Conservation (phyloP, 2,797 vertebrate genomes). For the Pseudochirops cupreus region DNA sequence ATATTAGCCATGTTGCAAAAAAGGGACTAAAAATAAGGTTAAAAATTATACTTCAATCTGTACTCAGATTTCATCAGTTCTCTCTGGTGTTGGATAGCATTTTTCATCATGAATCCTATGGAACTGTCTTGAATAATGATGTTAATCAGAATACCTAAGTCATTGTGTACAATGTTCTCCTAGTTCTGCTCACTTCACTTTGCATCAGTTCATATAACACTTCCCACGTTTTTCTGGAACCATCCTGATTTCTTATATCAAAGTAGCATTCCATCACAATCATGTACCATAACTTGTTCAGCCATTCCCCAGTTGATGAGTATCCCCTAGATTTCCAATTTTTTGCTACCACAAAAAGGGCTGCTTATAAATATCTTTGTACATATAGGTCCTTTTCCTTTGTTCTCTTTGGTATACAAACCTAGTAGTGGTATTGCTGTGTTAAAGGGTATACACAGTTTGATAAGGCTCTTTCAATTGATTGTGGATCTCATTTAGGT, state of each 20-base stretch:
- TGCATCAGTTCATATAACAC: neutral
- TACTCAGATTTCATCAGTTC: neutral
- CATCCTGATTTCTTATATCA: neutral
- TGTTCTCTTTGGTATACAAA: neutral
- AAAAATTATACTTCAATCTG: neutral
- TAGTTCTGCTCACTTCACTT: neutral
- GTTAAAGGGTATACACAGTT: neutral
- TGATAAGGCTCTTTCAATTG: neutral
- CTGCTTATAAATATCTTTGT: neutral
- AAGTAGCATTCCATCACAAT: neutral
- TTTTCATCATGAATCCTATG: neutral
- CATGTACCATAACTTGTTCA: neutral
- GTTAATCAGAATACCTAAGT: neutral
- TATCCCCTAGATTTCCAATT: neutral
- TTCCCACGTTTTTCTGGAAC: neutral
- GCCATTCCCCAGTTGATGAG: neutral
- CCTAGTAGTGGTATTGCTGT: neutral
- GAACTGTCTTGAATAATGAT: neutral
- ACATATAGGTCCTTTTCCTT: neutral
- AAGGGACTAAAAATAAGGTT: neutral
- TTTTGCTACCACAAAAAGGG: neutral
- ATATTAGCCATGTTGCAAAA: neutral
- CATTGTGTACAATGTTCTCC: neutral
- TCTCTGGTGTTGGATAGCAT: neutral
- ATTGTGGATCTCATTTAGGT: neutral